Evolutionary conservation across 1,140 invertebrate species (phyloP).

Genomic region (Ceratina calcarata): DNA sequence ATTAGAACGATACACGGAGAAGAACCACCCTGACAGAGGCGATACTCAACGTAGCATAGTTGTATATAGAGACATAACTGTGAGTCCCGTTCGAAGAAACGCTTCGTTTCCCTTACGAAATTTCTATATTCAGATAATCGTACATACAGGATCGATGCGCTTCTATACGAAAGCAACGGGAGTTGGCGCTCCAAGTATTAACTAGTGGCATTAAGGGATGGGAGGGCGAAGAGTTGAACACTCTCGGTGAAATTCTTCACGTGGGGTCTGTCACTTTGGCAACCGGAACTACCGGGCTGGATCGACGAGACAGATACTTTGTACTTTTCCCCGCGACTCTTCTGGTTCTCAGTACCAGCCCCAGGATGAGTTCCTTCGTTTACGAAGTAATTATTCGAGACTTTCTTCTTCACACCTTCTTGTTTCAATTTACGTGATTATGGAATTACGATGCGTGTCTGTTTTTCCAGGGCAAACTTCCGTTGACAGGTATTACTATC

Average conservation of each 20-base stretch:
- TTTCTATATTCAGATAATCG: not conserved
- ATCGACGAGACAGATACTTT: constrained; percentile 93
- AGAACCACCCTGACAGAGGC: constrained; percentile 96
- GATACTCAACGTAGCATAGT: constrained; percentile 96
- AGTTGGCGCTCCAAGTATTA: constrained; percentile 96
- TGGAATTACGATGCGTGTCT: constrained; percentile 29
- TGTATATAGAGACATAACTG: constrained; percentile 96
- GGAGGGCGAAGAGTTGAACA: constrained; percentile 93
- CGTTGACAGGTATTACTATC: constrained; percentile 91
- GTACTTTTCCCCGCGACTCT: constrained; percentile 94
- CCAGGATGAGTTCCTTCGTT: constrained; percentile 95
- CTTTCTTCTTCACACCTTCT: not conserved
- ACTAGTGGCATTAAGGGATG: constrained; percentile 95
- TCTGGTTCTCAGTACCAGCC: constrained; percentile 94
- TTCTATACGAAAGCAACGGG: constrained; percentile 94
- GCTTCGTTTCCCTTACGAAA: constrained; percentile 3
- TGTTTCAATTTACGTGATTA: not conserved
- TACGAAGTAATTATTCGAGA: constrained; percentile 87
- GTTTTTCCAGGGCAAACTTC: constrained; percentile 91
- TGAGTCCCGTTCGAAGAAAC: constrained; percentile 75
- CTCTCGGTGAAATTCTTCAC: constrained; percentile 89
- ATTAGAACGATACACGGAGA: constrained; percentile 96
- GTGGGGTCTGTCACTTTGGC: constrained; percentile 91
- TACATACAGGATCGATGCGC: constrained; percentile 88
- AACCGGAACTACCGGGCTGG: constrained; percentile 88